These are phyloP conservation scores for Muntiacus reevesi DNA, from an alignment of 2,113 vertebrate species.

Conservation along the genomic window DNA sequence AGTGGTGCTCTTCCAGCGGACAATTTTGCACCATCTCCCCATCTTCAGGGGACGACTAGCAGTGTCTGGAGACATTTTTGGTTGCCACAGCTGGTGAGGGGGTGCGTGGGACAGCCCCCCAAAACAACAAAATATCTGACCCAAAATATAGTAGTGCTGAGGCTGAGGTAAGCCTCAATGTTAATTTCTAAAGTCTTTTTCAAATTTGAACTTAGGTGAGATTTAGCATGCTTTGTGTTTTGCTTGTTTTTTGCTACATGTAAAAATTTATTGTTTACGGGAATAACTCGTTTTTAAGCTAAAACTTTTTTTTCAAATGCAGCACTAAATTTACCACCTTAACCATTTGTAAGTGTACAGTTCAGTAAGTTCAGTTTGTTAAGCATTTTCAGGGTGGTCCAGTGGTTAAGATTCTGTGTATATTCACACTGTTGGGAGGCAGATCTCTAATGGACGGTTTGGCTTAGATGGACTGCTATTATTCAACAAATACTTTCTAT, in stretches of 20 bases:
- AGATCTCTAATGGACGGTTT: background rate
- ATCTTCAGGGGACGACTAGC: background rate
- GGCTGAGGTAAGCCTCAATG: background rate
- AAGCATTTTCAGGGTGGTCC: background rate
- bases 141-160: background rate
- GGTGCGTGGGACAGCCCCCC: background rate
- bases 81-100: background rate
- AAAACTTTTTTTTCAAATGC: background rate
- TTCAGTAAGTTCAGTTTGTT: background rate
- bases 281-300: background rate
- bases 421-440: background rate
- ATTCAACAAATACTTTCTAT: background rate
- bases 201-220: background rate
- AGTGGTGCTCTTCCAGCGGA: background rate
- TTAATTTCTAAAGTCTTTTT: background rate
- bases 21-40: background rate
- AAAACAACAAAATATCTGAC: background rate
- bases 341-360: background rate
- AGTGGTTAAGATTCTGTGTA: background rate
- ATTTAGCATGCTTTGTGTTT: background rate
- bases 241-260: background rate
- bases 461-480: background rate
- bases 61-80: background rate
- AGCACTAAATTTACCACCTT: background rate
- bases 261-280: background rate